phyloP scores from a whole-genome alignment of 2,888 invertebrate genomes.

The Mimachlamys varia region DNA sequence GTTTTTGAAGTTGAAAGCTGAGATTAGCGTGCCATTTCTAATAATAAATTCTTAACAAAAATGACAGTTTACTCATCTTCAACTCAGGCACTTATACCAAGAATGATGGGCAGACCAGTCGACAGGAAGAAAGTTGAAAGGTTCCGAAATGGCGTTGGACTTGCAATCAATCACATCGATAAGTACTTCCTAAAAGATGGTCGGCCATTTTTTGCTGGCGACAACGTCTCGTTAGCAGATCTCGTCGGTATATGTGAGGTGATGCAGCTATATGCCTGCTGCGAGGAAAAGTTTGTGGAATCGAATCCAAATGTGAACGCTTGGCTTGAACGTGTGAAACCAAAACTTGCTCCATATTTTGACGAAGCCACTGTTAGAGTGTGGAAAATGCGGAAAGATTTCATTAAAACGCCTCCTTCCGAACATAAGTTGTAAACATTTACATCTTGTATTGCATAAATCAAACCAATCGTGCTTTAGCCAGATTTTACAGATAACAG shows the following conservation, averaged over 20 bases:
- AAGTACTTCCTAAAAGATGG: conserved; percentile 67
- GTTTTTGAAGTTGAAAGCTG: too few relatives aligned
- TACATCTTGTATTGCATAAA: too few relatives aligned
- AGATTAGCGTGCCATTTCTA: too few relatives aligned
- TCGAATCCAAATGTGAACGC: conserved; percentile 66
- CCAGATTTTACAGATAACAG: too few relatives aligned
- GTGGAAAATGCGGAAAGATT: conserved; percentile 41
- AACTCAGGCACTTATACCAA: neutral
- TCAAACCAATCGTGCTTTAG: too few relatives aligned
- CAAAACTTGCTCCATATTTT: conserved; percentile 63
- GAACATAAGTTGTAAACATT: neutral
- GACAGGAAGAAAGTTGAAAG: conserved; percentile 52
- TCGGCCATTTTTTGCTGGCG: conserved; percentile 66
- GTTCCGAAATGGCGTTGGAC: conserved; percentile 46
- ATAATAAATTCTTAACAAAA: too few relatives aligned
- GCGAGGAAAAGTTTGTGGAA: conserved; percentile 67
- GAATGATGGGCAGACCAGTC: conserved; percentile 40
- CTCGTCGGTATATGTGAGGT: conserved; percentile 75
- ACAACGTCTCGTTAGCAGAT: conserved; percentile 75
- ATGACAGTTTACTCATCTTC: neutral
- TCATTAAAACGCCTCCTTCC: neutral
- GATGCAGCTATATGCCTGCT: conserved; percentile 70
- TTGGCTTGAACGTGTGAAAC: conserved; percentile 73
- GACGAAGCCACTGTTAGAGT: conserved; percentile 63
- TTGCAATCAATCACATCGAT: conserved; percentile 61